Evolutionary conservation across 2,888 invertebrate genomes (phyloP).

Genomic region (Tipula lateralis): DNA sequence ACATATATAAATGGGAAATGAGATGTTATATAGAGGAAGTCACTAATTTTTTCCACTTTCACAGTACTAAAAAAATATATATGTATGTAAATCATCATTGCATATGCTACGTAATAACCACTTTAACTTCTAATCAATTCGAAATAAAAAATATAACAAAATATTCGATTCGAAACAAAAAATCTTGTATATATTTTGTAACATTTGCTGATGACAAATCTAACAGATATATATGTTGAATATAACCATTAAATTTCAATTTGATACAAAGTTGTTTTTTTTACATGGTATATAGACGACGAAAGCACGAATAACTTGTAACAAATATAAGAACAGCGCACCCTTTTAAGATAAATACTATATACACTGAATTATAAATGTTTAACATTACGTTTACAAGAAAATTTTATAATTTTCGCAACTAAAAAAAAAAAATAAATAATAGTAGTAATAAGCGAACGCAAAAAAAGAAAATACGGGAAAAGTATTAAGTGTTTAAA

Average conservation of each 20-base stretch:
- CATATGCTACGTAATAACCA: slow-evolving; percentile 11
- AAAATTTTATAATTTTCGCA: background rate
- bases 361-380: background rate
- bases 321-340: background rate
- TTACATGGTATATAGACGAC: background rate
- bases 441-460: background rate
- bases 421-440: background rate
- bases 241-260: slow-evolving; percentile 15
- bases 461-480: background rate
- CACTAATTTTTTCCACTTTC: too few species aligned
- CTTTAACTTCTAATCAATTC: background rate
- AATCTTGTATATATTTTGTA: background rate
- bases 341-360: background rate
- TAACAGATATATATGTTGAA: background rate
- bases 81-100: background rate
- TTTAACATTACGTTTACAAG: background rate
- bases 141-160: background rate
- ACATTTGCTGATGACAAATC: slow-evolving; percentile 14
- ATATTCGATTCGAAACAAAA: slow-evolving; percentile 29
- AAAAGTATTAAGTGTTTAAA: background rate
- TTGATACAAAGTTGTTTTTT: background rate
- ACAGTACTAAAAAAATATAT: background rate
- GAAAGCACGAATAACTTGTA: background rate
- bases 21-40: too few species aligned
- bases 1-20: too few species aligned